Base-by-base conservation (phyloP, 2,113 vertebrate species). In the Irena cyanogastra region DNA sequence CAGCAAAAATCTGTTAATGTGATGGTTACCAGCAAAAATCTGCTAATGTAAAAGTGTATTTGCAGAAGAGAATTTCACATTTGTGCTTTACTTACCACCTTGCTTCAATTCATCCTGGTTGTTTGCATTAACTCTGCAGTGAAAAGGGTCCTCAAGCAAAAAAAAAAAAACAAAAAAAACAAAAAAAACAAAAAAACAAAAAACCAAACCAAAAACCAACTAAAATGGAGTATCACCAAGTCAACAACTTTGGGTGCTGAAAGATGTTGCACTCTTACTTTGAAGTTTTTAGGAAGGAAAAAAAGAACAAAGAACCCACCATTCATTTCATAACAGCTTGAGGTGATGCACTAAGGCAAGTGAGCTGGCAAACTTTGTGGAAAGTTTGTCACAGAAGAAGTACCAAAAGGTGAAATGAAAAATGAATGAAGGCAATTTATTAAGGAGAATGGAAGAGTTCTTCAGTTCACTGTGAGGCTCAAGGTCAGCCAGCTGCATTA, bases 321-420 rank as follows among this genome's bases (percentile, higher is more conserved):
- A 0, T 69, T 92, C 27, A 10, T 94, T 93, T 86, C 60, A 42
- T 88, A 93, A 78, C 30, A 64, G 37, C 63, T 89, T 54, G 54
- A 63, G 76, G 39, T 71, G 83, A 80, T 83, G 74, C 63, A 4
- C 81, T 83, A 60, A 86, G 87, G 93, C 83, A 90, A 91, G 76
- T 27, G 79, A 95, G 83, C 77, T 97, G 97, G 94, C 96, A 97
- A 93, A 95, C 96, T 90, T 89, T 31, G 21, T 96, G 97, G 97
- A 98, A 98, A 98, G 85, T 95, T 96, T 91, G 94, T 94, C 79
- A 81, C 92, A 90, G 75, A 93, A 93, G 79, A 93, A 93, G 79
- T 89, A 94, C 89, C 83, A 82, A 88, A 92, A 87, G 92, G 89
- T 83, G 89, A 87, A 84, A 98, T 98, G 94, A 98, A 98, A 98